phyloP scores from a whole-genome alignment of 2,888 invertebrate species.

The Leptopterna dolabrata region DNA sequence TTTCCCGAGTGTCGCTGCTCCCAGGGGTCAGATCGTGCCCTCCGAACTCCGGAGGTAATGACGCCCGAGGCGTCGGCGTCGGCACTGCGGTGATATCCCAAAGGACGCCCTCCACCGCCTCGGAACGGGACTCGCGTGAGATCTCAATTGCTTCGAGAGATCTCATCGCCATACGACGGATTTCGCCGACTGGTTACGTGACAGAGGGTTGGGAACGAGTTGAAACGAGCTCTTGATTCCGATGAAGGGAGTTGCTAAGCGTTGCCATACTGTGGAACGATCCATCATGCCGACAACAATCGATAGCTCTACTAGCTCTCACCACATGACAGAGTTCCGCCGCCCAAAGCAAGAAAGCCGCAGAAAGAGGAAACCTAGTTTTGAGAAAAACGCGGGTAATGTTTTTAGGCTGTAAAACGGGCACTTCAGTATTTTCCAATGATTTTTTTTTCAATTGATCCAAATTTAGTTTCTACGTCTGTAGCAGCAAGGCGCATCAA shows the following conservation, averaged over 20 bases:
- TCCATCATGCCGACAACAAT: too few relatives aligned
- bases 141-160: slow-evolving; percentile 1
- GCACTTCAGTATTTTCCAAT: too few relatives aligned
- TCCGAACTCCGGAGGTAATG: slow-evolving; percentile 20
- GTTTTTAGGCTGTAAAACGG: too few relatives aligned
- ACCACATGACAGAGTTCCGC: too few relatives aligned
- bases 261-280: background rate
- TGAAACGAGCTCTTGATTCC: background rate
- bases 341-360: too few relatives aligned
- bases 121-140: background rate
- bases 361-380: too few relatives aligned
- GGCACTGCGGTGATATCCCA: background rate
- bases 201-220: background rate
- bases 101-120: background rate
- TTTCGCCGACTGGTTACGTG: background rate
- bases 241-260: background rate
- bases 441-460: too few relatives aligned
- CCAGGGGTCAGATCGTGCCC: slow-evolving; percentile 38
- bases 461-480: too few relatives aligned
- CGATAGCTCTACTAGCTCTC: too few relatives aligned
- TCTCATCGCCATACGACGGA: slow-evolving; percentile 11
- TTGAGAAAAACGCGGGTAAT: too few relatives aligned
- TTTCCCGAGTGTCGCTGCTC: background rate
- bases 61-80: background rate
- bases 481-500: too few relatives aligned